A percentile compares a stretch with the other conserved stretches of the same genome.
These are phyloP conservation scores for Orchesella cincta DNA, from an alignment of 1,140 invertebrate genomes.

Conservation along the genomic window DNA sequence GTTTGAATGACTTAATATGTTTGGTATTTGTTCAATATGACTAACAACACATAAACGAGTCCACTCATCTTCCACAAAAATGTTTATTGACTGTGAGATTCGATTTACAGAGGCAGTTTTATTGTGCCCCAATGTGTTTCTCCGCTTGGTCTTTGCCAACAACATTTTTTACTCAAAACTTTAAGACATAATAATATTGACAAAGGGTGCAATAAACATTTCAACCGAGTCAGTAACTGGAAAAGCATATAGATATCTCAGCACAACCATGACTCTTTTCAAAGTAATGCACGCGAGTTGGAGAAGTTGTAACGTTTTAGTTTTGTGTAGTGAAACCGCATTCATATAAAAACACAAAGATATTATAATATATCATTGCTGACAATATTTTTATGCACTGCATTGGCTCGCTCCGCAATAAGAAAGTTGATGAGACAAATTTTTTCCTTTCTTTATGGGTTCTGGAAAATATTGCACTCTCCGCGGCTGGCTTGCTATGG, in stretches of 20 bases:
- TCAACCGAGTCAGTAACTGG: background rate
- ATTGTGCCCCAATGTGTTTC: too few relatives aligned
- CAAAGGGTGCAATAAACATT: background rate
- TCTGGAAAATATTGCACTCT: background rate
- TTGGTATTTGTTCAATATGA: too few relatives aligned
- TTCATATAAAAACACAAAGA: background rate
- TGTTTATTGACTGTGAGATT: too few relatives aligned
- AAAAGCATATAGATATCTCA: background rate
- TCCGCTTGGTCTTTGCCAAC: too few relatives aligned
- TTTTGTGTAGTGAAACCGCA: background rate
- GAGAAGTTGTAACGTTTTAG: too few relatives aligned
- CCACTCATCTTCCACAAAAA: too few relatives aligned
- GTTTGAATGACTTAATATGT: too few relatives aligned
- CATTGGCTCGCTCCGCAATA: background rate
- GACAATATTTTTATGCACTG: conserved; percentile 12
- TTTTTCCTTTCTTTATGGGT: background rate
- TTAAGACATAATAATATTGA: background rate
- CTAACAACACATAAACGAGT: too few relatives aligned
- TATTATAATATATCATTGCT: conserved; percentile 6
- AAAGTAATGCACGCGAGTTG: too few relatives aligned
- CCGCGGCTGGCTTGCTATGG: background rate
- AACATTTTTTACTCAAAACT: too few relatives aligned
- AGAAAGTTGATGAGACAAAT: background rate
- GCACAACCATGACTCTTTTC: too few relatives aligned
- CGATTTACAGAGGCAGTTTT: too few relatives aligned